Evolutionary conservation across 2,888 invertebrate species (phyloP).

Genomic region (Parnassius smintheus): DNA sequence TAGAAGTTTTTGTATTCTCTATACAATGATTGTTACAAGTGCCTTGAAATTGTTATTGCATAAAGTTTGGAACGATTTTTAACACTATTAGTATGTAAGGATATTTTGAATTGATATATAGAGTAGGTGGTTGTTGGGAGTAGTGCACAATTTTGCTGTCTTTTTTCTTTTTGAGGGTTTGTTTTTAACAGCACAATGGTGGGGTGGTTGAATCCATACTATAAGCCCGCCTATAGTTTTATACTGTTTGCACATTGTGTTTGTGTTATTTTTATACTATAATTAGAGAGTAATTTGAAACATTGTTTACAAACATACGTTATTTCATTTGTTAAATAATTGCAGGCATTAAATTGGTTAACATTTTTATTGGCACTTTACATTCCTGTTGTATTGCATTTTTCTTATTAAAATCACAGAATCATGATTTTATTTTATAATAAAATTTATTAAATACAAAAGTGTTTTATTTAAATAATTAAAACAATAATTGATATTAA

Average conservation of each 20-base stretch:
- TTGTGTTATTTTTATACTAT: too few relatives aligned
- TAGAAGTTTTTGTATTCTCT: conserved; percentile 2
- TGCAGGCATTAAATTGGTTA: conserved; percentile 53
- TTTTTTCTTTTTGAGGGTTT: conserved; percentile 8
- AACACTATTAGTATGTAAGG: conserved; percentile 12
- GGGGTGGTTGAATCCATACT: background rate
- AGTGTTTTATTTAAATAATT: conserved; percentile 45
- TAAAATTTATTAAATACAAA: conserved; percentile 64
- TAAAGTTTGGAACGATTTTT: conserved; percentile 16
- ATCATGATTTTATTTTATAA: conserved; percentile 47
- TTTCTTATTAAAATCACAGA: conserved; percentile 47
- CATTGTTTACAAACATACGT: too few relatives aligned
- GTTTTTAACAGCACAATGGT: background rate
- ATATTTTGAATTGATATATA: conserved; percentile 7
- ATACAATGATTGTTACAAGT: conserved; percentile 10
- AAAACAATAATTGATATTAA: conserved; percentile 40
- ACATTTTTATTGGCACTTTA: conserved; percentile 66
- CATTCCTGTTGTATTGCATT: conserved; percentile 67
- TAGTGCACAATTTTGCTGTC: conserved; percentile 1
- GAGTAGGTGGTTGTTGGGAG: conserved; percentile 18
- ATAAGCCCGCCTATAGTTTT: too few relatives aligned
- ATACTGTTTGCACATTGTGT: too few relatives aligned
- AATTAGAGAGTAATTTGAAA: too few relatives aligned
- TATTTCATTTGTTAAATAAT: conserved; percentile 36
- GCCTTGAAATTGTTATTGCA: conserved; percentile 16